Percentiles rank a stretch among this genome's conserved stretches.
Conservation (phyloP, 2,888 invertebrate species). For the Agrochola macilenta region DNA sequence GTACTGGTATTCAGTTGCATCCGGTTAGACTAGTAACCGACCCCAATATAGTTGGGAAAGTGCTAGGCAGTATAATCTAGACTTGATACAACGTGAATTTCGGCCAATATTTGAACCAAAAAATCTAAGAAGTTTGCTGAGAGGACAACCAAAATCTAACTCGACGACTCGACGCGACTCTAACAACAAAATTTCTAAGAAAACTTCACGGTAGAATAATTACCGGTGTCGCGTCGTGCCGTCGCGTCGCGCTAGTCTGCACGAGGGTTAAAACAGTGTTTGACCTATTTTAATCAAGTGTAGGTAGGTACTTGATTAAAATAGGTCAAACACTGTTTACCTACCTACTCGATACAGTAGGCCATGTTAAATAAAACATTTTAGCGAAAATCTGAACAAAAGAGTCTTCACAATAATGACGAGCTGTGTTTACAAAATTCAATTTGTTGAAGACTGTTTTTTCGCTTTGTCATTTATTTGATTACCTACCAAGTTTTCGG, state of each 20-base stretch:
- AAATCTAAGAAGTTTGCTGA: no score
- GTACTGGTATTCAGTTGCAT: background rate
- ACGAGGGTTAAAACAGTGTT: background rate
- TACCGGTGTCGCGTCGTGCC: no score
- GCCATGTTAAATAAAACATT: background rate
- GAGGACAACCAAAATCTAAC: no score
- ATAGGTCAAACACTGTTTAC: no score
- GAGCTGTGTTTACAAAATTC: conserved; percentile 37
- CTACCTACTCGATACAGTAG: background rate
- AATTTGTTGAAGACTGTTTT: conserved; percentile 50
- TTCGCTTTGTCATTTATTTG: conserved; percentile 46
- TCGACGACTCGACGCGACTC: no score
- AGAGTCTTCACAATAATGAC: conserved; percentile 12
- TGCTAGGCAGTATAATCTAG: background rate
- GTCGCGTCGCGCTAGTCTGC: no score
- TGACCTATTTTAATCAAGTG: background rate
- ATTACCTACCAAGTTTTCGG: conserved; percentile 42
- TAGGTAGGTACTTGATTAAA: no score
- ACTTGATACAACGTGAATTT: background rate
- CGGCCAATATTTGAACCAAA: background rate
- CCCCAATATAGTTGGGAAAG: no score
- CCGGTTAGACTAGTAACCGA: no score
- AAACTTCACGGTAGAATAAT: no score
- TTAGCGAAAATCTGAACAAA: conserved; percentile 9
- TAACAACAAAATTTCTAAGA: no score